Evolutionary conservation across 1,140 invertebrate genomes (phyloP).

Genomic region (Formica selysi): DNA sequence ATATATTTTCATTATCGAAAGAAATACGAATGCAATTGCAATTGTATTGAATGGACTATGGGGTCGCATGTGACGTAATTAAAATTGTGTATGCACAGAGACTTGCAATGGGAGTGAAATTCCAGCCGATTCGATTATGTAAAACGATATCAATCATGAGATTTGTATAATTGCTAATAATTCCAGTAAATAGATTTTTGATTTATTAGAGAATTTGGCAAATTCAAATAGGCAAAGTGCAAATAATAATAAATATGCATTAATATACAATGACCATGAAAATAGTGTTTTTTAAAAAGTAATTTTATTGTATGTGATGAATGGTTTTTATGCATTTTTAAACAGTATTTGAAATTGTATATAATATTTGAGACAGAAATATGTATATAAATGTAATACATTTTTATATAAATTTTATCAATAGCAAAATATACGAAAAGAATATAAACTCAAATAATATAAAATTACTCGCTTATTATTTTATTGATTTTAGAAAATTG

Average conservation of each 20-base stretch:
- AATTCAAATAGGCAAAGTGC: slow-evolving; percentile 14
- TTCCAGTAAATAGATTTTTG: slow-evolving; percentile 58
- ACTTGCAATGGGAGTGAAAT: slow-evolving; percentile 42
- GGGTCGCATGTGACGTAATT: slow-evolving; percentile 62
- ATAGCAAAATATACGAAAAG: background rate
- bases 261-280: background rate
- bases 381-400: too few species aligned
- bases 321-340: background rate
- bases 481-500: background rate
- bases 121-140: slow-evolving; percentile 20
- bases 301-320: background rate
- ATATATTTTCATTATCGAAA: slow-evolving; percentile 7
- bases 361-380: background rate
- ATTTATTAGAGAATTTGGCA: slow-evolving; percentile 61
- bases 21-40: slow-evolving; percentile 5
- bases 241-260: slow-evolving; percentile 14
- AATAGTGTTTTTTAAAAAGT: background rate
- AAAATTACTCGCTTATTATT: background rate
- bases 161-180: slow-evolving; percentile 41
- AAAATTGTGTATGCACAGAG: slow-evolving; percentile 62
- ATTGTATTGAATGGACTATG: slow-evolving; percentile 19
- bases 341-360: background rate
- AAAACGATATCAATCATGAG: slow-evolving; percentile 19
- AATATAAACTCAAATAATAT: background rate
- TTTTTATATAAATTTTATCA: background rate